phyloP scores from a whole-genome alignment of 2,888 invertebrate genomes.

The Ditula angustiorana region DNA sequence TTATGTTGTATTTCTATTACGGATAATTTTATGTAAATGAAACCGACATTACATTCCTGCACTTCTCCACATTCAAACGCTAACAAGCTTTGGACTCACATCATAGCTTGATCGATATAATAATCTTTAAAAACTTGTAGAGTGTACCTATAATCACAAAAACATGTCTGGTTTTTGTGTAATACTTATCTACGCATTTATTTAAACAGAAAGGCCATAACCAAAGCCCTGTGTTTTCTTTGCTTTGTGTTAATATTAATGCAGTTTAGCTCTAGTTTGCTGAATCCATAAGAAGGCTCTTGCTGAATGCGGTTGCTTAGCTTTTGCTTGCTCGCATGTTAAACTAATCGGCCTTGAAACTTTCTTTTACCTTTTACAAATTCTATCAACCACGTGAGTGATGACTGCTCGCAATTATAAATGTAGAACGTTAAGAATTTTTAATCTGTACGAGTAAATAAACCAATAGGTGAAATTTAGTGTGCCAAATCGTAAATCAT shows the following conservation, averaged over 20 bases:
- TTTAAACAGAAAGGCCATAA: not conserved
- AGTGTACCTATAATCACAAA: not conserved
- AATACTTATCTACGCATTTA: not conserved
- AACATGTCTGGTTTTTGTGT: not conserved
- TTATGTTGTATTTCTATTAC: slow-evolving; percentile 54
- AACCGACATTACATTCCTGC: slow-evolving; percentile 48
- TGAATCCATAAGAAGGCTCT: not conserved
- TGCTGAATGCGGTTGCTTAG: not conserved
- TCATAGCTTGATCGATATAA: slow-evolving; percentile 22
- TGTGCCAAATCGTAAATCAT: slow-evolving; percentile 34
- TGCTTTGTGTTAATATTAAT: not conserved
- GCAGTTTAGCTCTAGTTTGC: not conserved
- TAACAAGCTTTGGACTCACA: slow-evolving; percentile 17
- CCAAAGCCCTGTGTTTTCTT: not conserved
- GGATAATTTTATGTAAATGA: slow-evolving; percentile 60
- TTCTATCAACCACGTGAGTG: not conserved
- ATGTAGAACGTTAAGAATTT: slow-evolving; percentile 15
- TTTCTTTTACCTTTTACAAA: slow-evolving; percentile 4
- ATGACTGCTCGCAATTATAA: not conserved
- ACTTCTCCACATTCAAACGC: slow-evolving; percentile 36
- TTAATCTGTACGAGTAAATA: slow-evolving; percentile 1
- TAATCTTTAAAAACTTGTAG: slow-evolving; percentile 10
- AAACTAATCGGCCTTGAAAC: not conserved
- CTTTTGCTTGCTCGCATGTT: not conserved
- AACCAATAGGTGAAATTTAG: slow-evolving; percentile 14